Conservation (phyloP, 1,140 invertebrate species). For the Saccostrea glomerata region DNA sequence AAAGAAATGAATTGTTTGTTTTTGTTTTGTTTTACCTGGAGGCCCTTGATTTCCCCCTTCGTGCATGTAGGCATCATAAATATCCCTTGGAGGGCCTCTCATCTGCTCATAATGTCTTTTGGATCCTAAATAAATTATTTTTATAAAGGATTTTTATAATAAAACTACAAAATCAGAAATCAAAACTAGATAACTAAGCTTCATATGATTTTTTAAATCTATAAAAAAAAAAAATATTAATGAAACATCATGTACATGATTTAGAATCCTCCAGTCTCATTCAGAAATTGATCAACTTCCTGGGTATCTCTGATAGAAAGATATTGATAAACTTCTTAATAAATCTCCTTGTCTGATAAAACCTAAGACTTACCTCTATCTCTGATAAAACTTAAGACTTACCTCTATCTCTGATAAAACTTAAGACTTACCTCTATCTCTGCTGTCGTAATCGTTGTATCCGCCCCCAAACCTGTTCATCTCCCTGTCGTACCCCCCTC, state of each 20-base stretch:
- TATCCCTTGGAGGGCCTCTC: slow-evolving; percentile 3
- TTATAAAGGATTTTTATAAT: neutral
- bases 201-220: too few species aligned
- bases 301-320: too few species aligned
- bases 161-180: too few species aligned
- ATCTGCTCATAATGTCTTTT: neutral
- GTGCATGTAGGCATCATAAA: slow-evolving; percentile 40
- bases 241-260: too few species aligned
- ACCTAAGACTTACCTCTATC: slow-evolving; percentile 34
- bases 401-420: slow-evolving; percentile 39
- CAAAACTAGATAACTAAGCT: too few species aligned
- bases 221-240: too few species aligned
- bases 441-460: slow-evolving; percentile 37
- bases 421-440: slow-evolving; percentile 41
- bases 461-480: slow-evolving; percentile 51
- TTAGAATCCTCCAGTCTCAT: too few species aligned
- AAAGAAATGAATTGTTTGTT: neutral
- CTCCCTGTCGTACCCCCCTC: slow-evolving; percentile 20
- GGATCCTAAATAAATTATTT: neutral
- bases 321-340: too few species aligned
- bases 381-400: neutral
- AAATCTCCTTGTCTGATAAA: too few species aligned
- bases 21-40: neutral
- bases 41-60: slow-evolving; percentile 20
- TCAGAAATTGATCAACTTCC: too few species aligned